Percentiles rank a stretch among this genome's conserved stretches.
phyloP scores from a whole-genome alignment of 2,888 invertebrate species.

The Tenthredo livida region DNA sequence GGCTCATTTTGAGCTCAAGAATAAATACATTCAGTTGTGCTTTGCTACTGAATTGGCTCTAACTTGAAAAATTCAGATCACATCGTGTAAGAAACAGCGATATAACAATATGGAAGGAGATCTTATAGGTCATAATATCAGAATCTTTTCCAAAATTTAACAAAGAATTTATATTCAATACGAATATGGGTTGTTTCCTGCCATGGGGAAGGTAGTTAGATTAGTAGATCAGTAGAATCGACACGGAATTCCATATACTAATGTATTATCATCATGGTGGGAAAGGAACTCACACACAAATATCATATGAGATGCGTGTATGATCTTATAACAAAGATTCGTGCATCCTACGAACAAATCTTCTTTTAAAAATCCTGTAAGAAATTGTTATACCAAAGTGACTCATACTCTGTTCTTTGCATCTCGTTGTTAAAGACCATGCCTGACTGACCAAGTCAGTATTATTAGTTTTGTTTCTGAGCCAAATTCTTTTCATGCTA shows the following conservation, averaged over 20 bases:
- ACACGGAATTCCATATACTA: not conserved
- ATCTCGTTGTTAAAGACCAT: not conserved
- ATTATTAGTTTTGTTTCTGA: conserved; percentile 19
- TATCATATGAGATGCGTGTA: not conserved
- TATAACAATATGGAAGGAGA: not conserved
- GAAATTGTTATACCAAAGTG: not conserved
- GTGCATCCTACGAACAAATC: not conserved
- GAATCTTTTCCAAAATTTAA: not conserved
- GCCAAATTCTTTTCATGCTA: conserved; percentile 1
- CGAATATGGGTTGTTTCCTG: not conserved
- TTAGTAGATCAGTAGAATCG: not conserved
- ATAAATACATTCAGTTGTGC: not conserved
- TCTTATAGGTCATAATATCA: too few species aligned
- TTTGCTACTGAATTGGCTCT: not conserved
- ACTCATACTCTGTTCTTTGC: conserved; percentile 5
- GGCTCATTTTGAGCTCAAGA: not conserved
- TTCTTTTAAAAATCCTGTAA: not conserved
- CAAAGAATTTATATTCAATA: not conserved
- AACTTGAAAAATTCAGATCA: not conserved
- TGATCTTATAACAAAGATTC: not conserved
- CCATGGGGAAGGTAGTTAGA: not conserved
- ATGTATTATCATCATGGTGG: not conserved
- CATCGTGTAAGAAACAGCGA: not conserved
- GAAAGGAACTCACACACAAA: not conserved
- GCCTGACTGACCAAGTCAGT: not conserved